Evolutionary conservation across 2,888 invertebrate species (phyloP), one percentile per base, ranked within the genome.

Genomic region (Parnassius mnemosyne): DNA sequence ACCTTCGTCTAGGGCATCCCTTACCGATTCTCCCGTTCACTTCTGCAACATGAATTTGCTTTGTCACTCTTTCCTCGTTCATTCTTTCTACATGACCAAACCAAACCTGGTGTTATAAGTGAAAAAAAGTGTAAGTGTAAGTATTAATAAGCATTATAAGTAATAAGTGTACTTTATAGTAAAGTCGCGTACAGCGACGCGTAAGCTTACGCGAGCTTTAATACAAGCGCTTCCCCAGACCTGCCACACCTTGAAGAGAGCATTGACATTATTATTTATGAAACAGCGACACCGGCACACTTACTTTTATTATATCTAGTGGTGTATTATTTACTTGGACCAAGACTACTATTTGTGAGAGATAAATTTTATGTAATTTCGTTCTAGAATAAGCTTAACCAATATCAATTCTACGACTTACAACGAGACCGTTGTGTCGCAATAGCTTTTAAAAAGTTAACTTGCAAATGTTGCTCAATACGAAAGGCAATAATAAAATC

Each of bases 291-390:
- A 41, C n/a, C 9, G 46, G 20, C 47, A 25, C 25, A 9, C 34
- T 46, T 12, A 25, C 9, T 46, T 47, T 20, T 55, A 44, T 55
- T 42, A n/a, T 3, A 13, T 25, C 16, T 12, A n/a, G n/a, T 46
- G n/a, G 34, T 34, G 12, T 46, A 25, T 55, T n/a, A 55, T 55
- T 55, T 55, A 47, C 47, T 47, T 25, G 25, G n/a, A 55, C 34
- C 46, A 9, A 55, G 55, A 25, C 44, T 34, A 47, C 34, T 34
- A 55, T 55, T 47, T 55, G 47, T 55, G 12, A 10, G 47, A 55
- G 44, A 1, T 46, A 46, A 10, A 55, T 55, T 47, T 46, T 46
- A 46, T 46, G 46, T 46, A 3, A 46, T 46, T 46, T 46, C 12
- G 12, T 12, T 46, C 11, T n/a, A 46, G 12, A 11, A 34, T 34